phyloP scores from a whole-genome alignment of 2,113 vertebrate species.

The Festucalex cinctus region DNA sequence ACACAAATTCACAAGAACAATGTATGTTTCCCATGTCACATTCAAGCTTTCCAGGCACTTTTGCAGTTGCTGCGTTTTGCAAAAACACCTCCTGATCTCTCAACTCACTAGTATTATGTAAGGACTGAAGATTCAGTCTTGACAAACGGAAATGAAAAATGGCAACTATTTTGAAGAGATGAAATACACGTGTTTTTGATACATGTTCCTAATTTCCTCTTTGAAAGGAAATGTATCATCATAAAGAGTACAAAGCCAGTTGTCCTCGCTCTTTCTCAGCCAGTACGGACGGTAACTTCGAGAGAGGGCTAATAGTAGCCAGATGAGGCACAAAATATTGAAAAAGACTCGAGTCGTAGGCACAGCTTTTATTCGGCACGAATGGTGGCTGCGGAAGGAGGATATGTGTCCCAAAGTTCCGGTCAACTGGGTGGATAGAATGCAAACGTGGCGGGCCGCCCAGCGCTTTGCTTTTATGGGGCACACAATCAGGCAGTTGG shows the following conservation, averaged over 20 bases:
- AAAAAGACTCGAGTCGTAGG: slow-evolving; percentile 25
- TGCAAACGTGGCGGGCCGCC: slow-evolving; percentile 40
- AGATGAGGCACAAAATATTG: slow-evolving; percentile 24
- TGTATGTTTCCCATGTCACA: not conserved
- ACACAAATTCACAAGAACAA: not conserved
- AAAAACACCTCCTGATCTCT: not conserved
- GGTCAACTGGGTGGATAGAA: slow-evolving; percentile 50
- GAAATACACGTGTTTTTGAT: not conserved
- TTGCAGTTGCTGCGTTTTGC: not conserved
- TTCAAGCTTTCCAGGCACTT: not conserved
- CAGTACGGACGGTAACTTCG: not conserved
- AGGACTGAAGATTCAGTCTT: not conserved
- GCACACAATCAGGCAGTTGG: slow-evolving; percentile 21
- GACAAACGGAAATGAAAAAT: not conserved
- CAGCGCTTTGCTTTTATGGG: slow-evolving; percentile 43
- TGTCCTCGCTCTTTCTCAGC: not conserved
- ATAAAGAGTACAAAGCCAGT: not conserved
- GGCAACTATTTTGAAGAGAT: not conserved
- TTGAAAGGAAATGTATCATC: not conserved
- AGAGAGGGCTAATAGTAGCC: not conserved
- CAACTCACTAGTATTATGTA: not conserved
- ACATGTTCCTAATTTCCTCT: not conserved
- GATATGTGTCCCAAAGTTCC: slow-evolving; percentile 47
- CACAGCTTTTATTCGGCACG: slow-evolving; percentile 38
- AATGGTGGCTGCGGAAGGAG: slow-evolving; percentile 55